Conservation (phyloP, 2,888 invertebrate species). For the Coecobrya sp. region DNA sequence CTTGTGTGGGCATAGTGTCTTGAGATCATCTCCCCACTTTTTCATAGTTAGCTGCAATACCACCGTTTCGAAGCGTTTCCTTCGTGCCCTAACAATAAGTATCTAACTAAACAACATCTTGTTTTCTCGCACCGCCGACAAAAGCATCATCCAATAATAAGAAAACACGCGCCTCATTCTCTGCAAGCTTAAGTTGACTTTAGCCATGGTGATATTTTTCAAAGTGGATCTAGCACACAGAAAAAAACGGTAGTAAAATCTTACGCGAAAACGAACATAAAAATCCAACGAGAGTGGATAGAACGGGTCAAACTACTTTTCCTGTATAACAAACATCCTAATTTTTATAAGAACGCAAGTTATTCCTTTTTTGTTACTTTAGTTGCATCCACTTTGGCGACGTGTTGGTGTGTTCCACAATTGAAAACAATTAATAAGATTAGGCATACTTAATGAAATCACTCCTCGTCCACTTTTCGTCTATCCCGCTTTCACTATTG, state of each 20-base stretch:
- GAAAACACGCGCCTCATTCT: neutral
- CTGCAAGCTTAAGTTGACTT: neutral
- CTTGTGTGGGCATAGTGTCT: neutral
- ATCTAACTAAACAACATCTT: neutral
- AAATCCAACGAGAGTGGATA: neutral
- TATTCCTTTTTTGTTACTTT: neutral
- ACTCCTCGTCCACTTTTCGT: neutral
- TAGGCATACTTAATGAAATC: slow-evolving; percentile 30
- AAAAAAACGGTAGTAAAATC: neutral
- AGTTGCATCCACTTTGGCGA: neutral
- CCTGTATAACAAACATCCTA: neutral
- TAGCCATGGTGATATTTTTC: neutral
- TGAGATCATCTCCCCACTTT: neutral
- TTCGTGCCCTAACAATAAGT: neutral
- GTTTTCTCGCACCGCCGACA: neutral
- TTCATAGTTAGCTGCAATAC: neutral
- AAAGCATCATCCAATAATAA: slow-evolving; percentile 1
- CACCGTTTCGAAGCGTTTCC: neutral
- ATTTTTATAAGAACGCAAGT: neutral
- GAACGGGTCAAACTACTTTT: neutral
- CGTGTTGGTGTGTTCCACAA: neutral
- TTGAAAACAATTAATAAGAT: slow-evolving; percentile 50
- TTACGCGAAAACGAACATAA: neutral
- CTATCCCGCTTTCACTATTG: neutral
- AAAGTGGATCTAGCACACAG: slow-evolving; percentile 8